Base-by-base conservation (phyloP, 2,113 vertebrate genomes). In the Oryctolagus cuniculus region DNA sequence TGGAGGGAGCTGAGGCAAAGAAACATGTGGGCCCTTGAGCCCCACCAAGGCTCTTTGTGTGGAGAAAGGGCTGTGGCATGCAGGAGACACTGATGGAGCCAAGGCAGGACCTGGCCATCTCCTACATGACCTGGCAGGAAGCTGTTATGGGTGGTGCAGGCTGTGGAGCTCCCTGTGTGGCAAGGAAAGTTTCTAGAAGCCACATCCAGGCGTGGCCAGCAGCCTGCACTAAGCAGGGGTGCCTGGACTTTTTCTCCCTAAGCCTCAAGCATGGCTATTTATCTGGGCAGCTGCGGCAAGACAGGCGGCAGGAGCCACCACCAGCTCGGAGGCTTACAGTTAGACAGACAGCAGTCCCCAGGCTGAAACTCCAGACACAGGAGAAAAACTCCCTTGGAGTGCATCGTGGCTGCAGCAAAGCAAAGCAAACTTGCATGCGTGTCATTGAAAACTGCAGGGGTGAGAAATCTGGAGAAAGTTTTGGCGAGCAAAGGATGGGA, bases 401-500 rank as follows among this genome's bases (percentile, higher is more conserved):
- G 51, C 70, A 29, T 22, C 27, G 44, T 87, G 51, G 91, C 85
- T 34, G 31, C 90, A 66, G 4, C 69, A 78, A 81, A 96, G 87
- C 70, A 51, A 51, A 77, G 25, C 16, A 72, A 6, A 87, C 79
- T n/a, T 87, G 38, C 58, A 16, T 31, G 34, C 15, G 0, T 84
- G 87, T 90, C 63, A 81, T 15, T 94, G 95, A 84, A 93, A 94
- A 87, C 95, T 53, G 63, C 92, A 90, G 88, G 85, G 67, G 90
- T 89, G 87, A 72, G 77, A 31, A 58, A 91, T 86, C 91, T 55
- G 53, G 93, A 77, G 82, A 87, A 91, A 67, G 67, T 90, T 90
- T 69, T 58, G 67, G 53, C 4, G 1, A 93, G 55, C 83, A 34
- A 83, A 88, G 67, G 36, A 66, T 69, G 75, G 58, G 73, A 92